Evolutionary conservation across 2,888 invertebrate species (phyloP), one percentile per base, ranked within the genome.

Genomic region (Nephrocerus scutellatus): DNA sequence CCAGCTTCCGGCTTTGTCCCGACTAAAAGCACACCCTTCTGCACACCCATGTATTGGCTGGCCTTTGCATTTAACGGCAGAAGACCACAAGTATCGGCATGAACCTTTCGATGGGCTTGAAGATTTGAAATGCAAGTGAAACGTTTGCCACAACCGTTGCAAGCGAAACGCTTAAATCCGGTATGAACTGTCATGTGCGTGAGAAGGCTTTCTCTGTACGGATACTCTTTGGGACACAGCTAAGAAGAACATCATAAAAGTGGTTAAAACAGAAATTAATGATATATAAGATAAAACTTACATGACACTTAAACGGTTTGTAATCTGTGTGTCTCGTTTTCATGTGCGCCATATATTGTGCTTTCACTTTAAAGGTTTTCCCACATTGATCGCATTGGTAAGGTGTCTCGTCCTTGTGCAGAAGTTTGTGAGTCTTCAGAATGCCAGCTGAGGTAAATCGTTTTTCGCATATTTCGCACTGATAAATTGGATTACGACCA

Each of bases 71-170:
- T 65, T 4, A 62, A 43, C 1, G 68, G 68, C 30, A 62, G 30
- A 13, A 53, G 51, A 2, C 72, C 72, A 34, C 73, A 73, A n/a
- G 68, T 68, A 32, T 56, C 62, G 0, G 68, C 62, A 43, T 71
- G 70, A 6, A 70, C 69, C 38, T 61, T 62, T n/a, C 70, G 63
- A 56, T 73, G 73, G 14, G 72, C 72, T 33, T 70, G 66, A 6
- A 73, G 57, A 55, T 73, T 73, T 1, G 72, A 71, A 35, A 72
- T 66, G 51, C 73, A 74, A 4, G 73, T 73, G 53, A 74, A 74
- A 9, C 72, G 62, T 41, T 66, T 65, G 24, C 72, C 72, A 47
- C 74, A 74, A 3, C 68, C 66, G 42, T 69, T 63, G 52, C 74
- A 74, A 16, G 70, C 53, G 49, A 71, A 70, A 4, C 72, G 70